Base-by-base conservation (phyloP, 2,797 vertebrate genomes). In the Myotis pilosus region DNA sequence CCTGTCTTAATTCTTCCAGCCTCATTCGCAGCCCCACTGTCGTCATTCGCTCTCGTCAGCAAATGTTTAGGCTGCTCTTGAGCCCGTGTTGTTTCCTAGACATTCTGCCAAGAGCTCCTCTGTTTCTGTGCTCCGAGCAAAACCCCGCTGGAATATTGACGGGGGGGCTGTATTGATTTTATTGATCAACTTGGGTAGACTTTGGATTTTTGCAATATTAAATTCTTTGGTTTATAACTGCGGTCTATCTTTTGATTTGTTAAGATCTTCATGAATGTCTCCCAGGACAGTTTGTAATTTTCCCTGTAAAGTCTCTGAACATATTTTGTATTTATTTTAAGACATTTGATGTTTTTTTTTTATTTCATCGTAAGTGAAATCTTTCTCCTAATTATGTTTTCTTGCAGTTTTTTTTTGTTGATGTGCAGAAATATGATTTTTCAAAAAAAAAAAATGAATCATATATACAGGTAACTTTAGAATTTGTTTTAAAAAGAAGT, bases 321-420 rank as follows among this genome's bases (percentile, higher is more conserved):
- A 2, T 80, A 57, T 55, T 84, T 80, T 92, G 41, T 41, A 51
- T 79, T 84, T 74, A 87, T 92, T 89, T 90, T 17, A 53, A 81
- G 60, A 8, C 62, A 23, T 66, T 94, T 53, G 8, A 30, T 93
- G 17, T 41, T 87, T 79, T 49, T 49, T 87, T 79, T 44, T 79
- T 66, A 57, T 76, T 93, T 80, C 38, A 47, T 36, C 6, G 2
- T 68, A 87, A 93, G 25, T 84, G 69, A 71, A 87, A n/a, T 90
- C 60, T 72, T 88, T 7, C 53, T 57, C 88, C 33, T 44, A 68
- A 82, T 86, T 89, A 38, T 51, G 41, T 74, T 96, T 96, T 94
- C 55, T 90, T 1, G 0, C 33, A 49, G 19, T 53, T 86, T 47
- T 55, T 78, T 33, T 51, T 23, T 78, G 60, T 85, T 69, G 57